Evolutionary conservation across 2,888 invertebrate genomes (phyloP).

Genomic region (Phragmatobia fuliginosa): DNA sequence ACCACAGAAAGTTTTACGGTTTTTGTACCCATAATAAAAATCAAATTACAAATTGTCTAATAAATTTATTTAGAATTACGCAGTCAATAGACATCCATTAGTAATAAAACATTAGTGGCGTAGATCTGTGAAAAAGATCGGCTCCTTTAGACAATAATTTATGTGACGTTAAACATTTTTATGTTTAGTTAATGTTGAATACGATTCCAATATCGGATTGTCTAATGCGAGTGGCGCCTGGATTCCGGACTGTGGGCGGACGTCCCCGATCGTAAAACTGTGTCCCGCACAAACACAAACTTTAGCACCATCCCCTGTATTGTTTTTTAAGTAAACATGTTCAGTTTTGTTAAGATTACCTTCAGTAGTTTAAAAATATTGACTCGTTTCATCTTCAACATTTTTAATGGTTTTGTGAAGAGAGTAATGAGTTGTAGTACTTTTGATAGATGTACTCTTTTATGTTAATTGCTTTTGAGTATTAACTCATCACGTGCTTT

Average conservation of each 20-base stretch:
- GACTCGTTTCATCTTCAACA: slow-evolving; percentile 54
- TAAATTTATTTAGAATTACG: slow-evolving; percentile 65
- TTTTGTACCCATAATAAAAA: slow-evolving; percentile 64
- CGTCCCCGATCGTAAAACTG: slow-evolving; percentile 78
- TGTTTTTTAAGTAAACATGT: slow-evolving; percentile 81
- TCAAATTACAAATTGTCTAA: slow-evolving; percentile 64
- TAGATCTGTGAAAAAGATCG: slow-evolving; percentile 78
- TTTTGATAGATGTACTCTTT: slow-evolving; percentile 8
- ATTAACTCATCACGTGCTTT: background rate
- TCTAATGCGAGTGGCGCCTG: slow-evolving; percentile 84
- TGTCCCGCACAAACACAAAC: slow-evolving; percentile 80
- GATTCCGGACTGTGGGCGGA: slow-evolving; percentile 72
- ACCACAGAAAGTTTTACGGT: slow-evolving; percentile 71
- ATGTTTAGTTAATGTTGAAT: slow-evolving; percentile 82
- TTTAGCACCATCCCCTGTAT: slow-evolving; percentile 73
- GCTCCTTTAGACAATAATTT: slow-evolving; percentile 81
- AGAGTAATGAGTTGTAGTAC: slow-evolving; percentile 13
- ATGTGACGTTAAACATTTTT: slow-evolving; percentile 83
- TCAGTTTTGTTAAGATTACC: slow-evolving; percentile 74
- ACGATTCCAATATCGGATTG: slow-evolving; percentile 79
- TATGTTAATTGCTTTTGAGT: slow-evolving; percentile 4
- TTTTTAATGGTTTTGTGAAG: slow-evolving; percentile 31
- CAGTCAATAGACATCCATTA: slow-evolving; percentile 73
- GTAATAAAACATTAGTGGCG: slow-evolving; percentile 78
- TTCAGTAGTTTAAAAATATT: slow-evolving; percentile 73